Evolutionary conservation across 2,113 vertebrate genomes (phyloP), one percentile per base, ranked within the genome.

Genomic region (Cynocephalus volans): DNA sequence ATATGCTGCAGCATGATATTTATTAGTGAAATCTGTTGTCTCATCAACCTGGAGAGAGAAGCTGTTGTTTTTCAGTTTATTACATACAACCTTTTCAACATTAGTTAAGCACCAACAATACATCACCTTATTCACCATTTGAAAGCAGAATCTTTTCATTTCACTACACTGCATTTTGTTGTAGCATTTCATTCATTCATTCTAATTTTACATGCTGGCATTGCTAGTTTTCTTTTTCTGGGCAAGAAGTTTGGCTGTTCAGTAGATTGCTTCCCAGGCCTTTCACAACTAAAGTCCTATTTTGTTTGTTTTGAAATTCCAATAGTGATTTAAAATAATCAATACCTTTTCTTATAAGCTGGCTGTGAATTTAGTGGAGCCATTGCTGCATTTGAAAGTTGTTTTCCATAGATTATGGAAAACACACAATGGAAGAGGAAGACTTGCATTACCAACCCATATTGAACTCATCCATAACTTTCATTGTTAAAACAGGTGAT

Each of bases 11-110:
- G 54, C n/a, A 6, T 69, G 95, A 82, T 58, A 89, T 94, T 95
- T 96, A 77, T 26, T 88, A 70, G 23, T 96, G 33, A 94, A 90
- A 75, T 96, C 52, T 95, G 52, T 94, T 92, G 36, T 41, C 41
- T 41, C 41, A 41, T 41, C 41, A 41, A 41, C 94, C 41, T 70
- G 72, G 52, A 81, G 64, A 83, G 28, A 85, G 48, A 54, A 69
- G 52, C 52, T 88, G 13, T 80, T 87, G 64, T 41, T 92, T 88
- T 84, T 60, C 36, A 69, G 48, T 67, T 90, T 93, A 80, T 72
- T 81, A 76, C 28, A 54, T 52, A 54, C 72, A 85, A 58, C 12
- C 48, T 88, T 72, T 76, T 41, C 17, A 52, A 36, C 70, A 13
- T 58, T 65, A 50, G 14, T 31, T 72, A 77, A 0, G 0, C 13